Conservation (phyloP, 2,888 invertebrate species). For the Sturmia bella region DNA sequence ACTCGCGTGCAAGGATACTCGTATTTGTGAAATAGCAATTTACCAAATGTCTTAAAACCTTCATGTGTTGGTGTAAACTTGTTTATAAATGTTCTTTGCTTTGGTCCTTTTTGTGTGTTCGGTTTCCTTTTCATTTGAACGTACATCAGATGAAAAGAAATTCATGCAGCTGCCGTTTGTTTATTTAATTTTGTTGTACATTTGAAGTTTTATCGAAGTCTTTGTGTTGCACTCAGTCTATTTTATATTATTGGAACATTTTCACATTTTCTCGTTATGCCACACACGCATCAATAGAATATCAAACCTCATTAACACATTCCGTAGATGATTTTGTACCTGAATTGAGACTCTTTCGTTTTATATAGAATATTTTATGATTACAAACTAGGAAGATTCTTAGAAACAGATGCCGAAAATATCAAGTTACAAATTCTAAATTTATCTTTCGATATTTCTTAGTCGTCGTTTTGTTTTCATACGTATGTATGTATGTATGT, state of each 20-base stretch:
- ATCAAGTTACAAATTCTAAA: slow-evolving; percentile 49
- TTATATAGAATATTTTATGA: neutral
- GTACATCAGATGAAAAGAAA: neutral
- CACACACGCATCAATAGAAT: slow-evolving; percentile 22
- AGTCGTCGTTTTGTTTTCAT: neutral
- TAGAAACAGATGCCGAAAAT: slow-evolving; percentile 31
- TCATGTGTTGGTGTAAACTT: slow-evolving; percentile 33
- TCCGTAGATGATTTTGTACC: slow-evolving; percentile 29
- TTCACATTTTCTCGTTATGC: neutral
- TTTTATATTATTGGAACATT: neutral
- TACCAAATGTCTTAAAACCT: neutral
- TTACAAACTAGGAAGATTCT: slow-evolving; percentile 16
- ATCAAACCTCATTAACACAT: slow-evolving; percentile 44
- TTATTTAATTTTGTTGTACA: slow-evolving; percentile 25
- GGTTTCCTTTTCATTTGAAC: slow-evolving; percentile 2
- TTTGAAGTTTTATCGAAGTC: slow-evolving; percentile 4
- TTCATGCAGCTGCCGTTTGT: slow-evolving; percentile 42
- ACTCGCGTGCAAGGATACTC: slow-evolving; percentile 25
- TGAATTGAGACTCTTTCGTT: slow-evolving; percentile 12
- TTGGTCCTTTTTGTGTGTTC: slow-evolving; percentile 14
- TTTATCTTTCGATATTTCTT: neutral
- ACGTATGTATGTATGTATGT: too few relatives aligned
- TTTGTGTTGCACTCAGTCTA: neutral
- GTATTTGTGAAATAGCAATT: neutral
- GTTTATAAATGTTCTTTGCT: slow-evolving; percentile 29